Evolutionary conservation across 2,888 invertebrate species (phyloP), one percentile per base, ranked within the genome.

Genomic region (Pardosa pseudoannulata): DNA sequence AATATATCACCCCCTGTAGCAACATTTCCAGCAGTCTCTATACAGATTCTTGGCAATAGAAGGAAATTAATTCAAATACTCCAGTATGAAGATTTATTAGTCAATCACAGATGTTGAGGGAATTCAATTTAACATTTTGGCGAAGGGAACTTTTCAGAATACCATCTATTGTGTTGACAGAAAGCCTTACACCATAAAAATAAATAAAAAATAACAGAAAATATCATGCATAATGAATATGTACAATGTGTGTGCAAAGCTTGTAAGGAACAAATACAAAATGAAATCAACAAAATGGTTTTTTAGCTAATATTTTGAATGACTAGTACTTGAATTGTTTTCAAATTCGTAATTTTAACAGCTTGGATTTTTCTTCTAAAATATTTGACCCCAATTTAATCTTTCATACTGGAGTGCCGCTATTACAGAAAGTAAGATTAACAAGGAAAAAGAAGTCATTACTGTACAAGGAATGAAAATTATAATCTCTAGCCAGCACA

Each of bases 401-500:
- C 28, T 16, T 75, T 36, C 39, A 65, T 70, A 79, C 56, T 79
- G 85, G 73, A 78, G 64, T 85, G 56, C 19, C 29, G 50, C 31
- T 39, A 36, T 64, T 29, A 16, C 50, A 64, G 62, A 79, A 78
- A 73, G 50, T 73, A 78, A 83, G 27, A 32, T 74, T 79, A 76
- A 82, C 46, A 65, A 79, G 56, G 78, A n/a, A 56, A 31, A 70
- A 41, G 29, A 64, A 75, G 46, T 62, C 39, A 29, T 68, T 50
- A 76, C 62, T 85, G 79, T 87, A 87, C 80, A 75, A 80, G 80
- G 80, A 87, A 87, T 72, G 75, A 80, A 80, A 79, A 74, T 67
- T 64, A 76, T 72, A 87, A 80, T 80, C 80, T 87, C 76, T 80
- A 87, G 75, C 75, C 87, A 80, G 87, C 80, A 87, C 87, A 80